Conservation (phyloP, 1,140 invertebrate species). For the Polypedilum pembai region DNA sequence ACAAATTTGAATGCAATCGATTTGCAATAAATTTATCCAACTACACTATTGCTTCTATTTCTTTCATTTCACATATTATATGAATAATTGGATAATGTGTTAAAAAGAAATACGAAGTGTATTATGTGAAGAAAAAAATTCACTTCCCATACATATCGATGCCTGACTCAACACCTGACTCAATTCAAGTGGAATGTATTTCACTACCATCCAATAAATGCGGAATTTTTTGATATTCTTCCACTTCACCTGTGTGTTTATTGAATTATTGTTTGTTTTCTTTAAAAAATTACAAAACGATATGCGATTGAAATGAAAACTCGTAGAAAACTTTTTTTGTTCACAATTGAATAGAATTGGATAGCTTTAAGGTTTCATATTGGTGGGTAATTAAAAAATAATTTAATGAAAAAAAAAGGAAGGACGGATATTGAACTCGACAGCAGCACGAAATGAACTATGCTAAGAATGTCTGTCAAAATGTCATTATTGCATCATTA, state of each 20-base stretch:
- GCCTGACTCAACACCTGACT: not conserved
- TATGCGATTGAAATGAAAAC: too few species aligned
- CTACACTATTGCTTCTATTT: not conserved
- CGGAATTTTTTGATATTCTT: too few species aligned
- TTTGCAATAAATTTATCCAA: too few species aligned
- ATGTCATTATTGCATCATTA: not conserved
- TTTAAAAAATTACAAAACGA: too few species aligned
- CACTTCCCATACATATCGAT: not conserved
- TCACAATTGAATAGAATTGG: too few species aligned
- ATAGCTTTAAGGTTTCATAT: not conserved
- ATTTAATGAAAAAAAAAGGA: not conserved
- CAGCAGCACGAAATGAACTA: not conserved
- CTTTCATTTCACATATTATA: not conserved
- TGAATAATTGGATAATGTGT: slow-evolving; percentile 1
- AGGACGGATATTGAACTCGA: slow-evolving; percentile 16
- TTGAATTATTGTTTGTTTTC: too few species aligned
- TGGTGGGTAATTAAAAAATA: slow-evolving; percentile 13
- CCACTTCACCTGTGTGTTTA: too few species aligned
- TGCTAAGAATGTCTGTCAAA: slow-evolving; percentile 17
- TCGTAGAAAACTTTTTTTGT: too few species aligned
- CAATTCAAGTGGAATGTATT: not conserved
- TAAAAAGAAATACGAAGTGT: slow-evolving; percentile 1
- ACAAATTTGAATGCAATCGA: too few species aligned
- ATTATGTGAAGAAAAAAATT: slow-evolving; percentile 11
- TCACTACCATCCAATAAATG: too few species aligned